Evolutionary conservation across 2,113 vertebrate genomes (phyloP).

Genomic region (human (Homo sapiens)): GRCh38 chr3:28582501-28583000

Average conservation of each 20-base stretch:
- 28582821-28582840: neutral
- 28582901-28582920: neutral
- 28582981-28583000: neutral
- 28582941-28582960: neutral
- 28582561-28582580: neutral
- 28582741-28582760: neutral
- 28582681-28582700: neutral
- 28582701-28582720: neutral
- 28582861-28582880: neutral
- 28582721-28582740: neutral
- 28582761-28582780: neutral
- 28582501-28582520: neutral
- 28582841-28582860: neutral
- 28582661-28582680: neutral
- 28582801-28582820: neutral
- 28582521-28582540: accelerated
- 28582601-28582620: neutral
- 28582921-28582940: neutral
- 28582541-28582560: neutral
- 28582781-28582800: neutral
- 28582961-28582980: neutral
- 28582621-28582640: neutral
- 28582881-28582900: neutral
- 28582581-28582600: neutral
- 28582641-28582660: neutral